phyloP scores from a whole-genome alignment of 2,888 invertebrate species.

The Hydraecia micacea region DNA sequence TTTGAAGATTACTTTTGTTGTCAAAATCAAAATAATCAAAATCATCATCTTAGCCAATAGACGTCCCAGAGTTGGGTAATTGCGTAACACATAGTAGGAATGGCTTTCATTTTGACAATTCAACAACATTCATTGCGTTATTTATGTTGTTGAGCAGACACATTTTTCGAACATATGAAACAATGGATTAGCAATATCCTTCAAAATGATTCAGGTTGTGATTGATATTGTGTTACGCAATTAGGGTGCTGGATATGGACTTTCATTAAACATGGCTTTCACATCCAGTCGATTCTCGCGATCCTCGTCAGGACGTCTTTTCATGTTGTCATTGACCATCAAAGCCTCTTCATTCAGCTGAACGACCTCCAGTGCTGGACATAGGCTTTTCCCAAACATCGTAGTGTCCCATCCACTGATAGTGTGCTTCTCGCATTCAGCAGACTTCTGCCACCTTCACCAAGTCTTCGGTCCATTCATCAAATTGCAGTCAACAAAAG shows the following conservation, averaged over 20 bases:
- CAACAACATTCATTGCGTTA: no score
- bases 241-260: neutral
- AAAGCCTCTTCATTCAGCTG: neutral
- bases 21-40: neutral
- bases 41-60: neutral
- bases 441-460: neutral
- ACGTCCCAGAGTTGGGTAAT: neutral
- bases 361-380: neutral
- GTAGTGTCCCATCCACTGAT: no score
- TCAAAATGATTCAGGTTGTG: neutral
- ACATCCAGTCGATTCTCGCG: fast-evolving
- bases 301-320: neutral
- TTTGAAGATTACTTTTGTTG: neutral
- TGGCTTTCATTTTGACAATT: no score
- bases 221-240: neutral
- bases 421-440: neutral
- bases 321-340: neutral
- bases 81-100: neutral
- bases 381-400: neutral
- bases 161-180: neutral
- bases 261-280: neutral
- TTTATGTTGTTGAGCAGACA: neutral
- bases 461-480: neutral
- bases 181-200: neutral
- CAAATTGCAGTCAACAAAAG: no score